These are phyloP conservation scores for Coturnix japonica DNA, from an alignment of 2,113 vertebrate genomes.

Conservation along the genomic window DNA sequence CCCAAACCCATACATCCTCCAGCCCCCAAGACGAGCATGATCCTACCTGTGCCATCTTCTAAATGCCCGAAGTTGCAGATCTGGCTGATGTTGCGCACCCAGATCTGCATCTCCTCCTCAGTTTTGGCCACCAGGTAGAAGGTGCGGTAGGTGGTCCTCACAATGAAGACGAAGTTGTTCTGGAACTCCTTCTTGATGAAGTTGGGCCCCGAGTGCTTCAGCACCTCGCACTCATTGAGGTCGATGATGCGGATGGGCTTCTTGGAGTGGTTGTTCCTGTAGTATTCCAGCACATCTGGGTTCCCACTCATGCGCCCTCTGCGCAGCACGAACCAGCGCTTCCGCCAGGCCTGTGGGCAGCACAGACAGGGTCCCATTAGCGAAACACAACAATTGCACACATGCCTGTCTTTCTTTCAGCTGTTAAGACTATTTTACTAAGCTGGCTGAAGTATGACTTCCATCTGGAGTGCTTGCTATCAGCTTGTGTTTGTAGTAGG, in stretches of 20 bases:
- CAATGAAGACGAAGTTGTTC: conserved; percentile 91
- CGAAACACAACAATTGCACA: not conserved
- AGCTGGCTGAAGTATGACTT: not conserved
- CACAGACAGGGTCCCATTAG: not conserved
- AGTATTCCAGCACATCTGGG: conserved; percentile 96
- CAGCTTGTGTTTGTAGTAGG: not conserved
- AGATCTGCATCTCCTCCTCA: conserved; percentile 94
- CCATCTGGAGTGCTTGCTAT: not conserved
- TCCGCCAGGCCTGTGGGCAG: conserved; percentile 89
- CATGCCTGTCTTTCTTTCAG: not conserved
- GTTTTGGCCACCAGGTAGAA: conserved; percentile 98
- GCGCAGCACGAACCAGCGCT: conserved; percentile 96
- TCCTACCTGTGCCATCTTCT: conserved; percentile 87
- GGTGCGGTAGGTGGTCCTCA: conserved; percentile 89
- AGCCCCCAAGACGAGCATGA: not conserved
- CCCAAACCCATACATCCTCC: not conserved
- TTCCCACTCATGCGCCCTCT: conserved; percentile 94
- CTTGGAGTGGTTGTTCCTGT: conserved; percentile 88
- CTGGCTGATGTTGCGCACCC: conserved; percentile 92
- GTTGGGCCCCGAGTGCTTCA: conserved; percentile 83
- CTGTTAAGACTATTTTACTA: not conserved
- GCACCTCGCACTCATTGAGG: conserved; percentile 93
- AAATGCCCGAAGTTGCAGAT: conserved; percentile 90
- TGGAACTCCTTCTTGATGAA: conserved; percentile 89
- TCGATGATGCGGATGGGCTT: conserved; percentile 94